phyloP scores from a whole-genome alignment of 2,888 invertebrate genomes.

The Rugalucina vietnamica region DNA sequence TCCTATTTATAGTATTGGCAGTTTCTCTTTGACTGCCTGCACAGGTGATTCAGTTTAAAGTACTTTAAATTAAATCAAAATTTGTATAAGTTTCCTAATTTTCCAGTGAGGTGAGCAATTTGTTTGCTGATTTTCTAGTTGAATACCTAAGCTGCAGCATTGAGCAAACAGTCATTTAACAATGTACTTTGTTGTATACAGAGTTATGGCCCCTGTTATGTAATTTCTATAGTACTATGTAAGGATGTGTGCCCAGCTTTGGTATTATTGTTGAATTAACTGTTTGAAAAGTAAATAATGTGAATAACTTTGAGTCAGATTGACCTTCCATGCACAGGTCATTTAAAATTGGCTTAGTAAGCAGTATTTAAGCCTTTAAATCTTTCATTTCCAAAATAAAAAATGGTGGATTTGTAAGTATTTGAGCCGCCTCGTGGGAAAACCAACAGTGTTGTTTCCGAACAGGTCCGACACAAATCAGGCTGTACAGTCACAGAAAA shows the following conservation, averaged over 20 bases:
- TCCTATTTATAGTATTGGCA: too few relatives aligned
- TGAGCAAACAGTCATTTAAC: background rate
- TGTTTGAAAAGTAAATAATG: too few relatives aligned
- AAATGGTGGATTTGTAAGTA: too few relatives aligned
- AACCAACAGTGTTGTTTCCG: too few relatives aligned
- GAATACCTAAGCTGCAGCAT: background rate
- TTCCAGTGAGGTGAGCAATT: background rate
- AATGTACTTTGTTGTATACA: background rate
- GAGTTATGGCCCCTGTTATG: constrained; percentile 6
- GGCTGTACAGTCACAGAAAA: too few relatives aligned
- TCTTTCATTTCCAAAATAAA: too few relatives aligned
- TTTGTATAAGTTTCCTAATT: background rate
- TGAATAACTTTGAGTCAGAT: background rate
- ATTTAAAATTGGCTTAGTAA: constrained; percentile 3
- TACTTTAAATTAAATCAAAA: too few relatives aligned
- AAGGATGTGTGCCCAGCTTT: background rate
- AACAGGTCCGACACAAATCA: too few relatives aligned
- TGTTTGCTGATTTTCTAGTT: background rate
- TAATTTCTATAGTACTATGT: background rate
- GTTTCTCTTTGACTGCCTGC: too few relatives aligned
- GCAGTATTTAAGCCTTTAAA: too few relatives aligned
- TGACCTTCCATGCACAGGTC: background rate
- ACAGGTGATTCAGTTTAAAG: too few relatives aligned
- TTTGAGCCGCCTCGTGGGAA: too few relatives aligned
- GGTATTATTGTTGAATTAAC: background rate